These are phyloP conservation scores for Acleris laterana DNA, from an alignment of 2,888 invertebrate species.

Conservation along the genomic window DNA sequence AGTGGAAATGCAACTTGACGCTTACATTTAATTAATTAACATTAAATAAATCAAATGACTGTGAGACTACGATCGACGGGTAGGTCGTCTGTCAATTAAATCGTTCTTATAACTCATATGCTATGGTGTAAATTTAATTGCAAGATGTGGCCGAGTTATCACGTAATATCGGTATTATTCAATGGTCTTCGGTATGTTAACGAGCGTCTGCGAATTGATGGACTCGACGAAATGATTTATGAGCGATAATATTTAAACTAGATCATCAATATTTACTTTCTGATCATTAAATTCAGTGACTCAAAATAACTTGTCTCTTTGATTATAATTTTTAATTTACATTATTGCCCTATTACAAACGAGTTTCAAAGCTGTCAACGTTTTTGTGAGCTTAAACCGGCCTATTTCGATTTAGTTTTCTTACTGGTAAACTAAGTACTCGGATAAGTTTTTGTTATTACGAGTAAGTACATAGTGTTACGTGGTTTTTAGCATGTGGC, in stretches of 20 bases:
- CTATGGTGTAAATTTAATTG: slow-evolving; percentile 20
- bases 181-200: slow-evolving; percentile 24
- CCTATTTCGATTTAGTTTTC: no score
- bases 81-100: slow-evolving; percentile 20
- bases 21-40: slow-evolving; percentile 4
- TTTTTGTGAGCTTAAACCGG: no score
- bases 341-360: no score
- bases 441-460: no score
- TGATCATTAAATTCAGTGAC: slow-evolving; percentile 7
- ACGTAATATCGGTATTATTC: slow-evolving; percentile 32
- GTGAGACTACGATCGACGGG: slow-evolving; percentile 1
- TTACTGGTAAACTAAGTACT: no score
- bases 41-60: neutral
- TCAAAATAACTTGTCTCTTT: slow-evolving; percentile 13
- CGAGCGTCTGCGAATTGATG: slow-evolving; percentile 25
- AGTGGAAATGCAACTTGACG: neutral
- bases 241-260: slow-evolving; percentile 14
- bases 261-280: slow-evolving; percentile 30
- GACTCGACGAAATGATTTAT: slow-evolving; percentile 31
- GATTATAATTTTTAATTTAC: neutral
- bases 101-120: slow-evolving; percentile 8
- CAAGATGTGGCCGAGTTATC: slow-evolving; percentile 23
- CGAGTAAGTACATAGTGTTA: no score
- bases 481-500: no score
- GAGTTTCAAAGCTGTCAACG: no score